Conservation (phyloP, 1,140 invertebrate species). For the Tetranychus urticae region DNA sequence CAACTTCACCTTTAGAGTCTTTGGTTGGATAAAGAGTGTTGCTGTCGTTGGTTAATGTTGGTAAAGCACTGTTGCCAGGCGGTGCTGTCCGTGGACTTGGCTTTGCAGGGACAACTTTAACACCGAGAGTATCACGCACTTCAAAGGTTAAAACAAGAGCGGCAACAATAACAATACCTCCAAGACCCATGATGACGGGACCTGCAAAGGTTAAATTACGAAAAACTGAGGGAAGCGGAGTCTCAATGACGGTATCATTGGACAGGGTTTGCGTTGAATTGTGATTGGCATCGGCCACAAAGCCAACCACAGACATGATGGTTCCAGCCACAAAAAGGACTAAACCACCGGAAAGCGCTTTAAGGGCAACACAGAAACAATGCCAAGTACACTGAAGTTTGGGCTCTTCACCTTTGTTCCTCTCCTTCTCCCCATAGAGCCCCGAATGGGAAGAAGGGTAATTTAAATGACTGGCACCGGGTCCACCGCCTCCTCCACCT, state of each 20-base stretch:
- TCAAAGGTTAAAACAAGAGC: slow-evolving; percentile 77
- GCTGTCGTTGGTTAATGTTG: not conserved
- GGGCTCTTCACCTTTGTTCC: slow-evolving; percentile 3
- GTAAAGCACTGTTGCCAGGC: not conserved
- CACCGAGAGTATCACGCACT: slow-evolving; percentile 18
- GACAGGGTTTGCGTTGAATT: not conserved
- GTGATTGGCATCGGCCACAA: slow-evolving; percentile 34
- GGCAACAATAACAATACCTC: slow-evolving; percentile 73
- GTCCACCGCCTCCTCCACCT: not conserved
- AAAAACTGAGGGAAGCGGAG: slow-evolving; percentile 28
- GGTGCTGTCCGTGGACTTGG: not conserved
- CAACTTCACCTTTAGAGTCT: not conserved
- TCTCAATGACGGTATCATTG: slow-evolving; percentile 1
- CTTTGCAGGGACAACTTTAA: slow-evolving; percentile 8
- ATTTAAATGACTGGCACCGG: not conserved
- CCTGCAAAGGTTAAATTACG: slow-evolving; percentile 75
- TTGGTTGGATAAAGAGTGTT: not conserved
- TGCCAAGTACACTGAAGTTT: slow-evolving; percentile 9
- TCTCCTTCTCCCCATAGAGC: not conserved
- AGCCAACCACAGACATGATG: slow-evolving; percentile 65
- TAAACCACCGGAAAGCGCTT: slow-evolving; percentile 54
- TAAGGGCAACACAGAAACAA: slow-evolving; percentile 68
- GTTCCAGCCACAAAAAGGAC: slow-evolving; percentile 57
- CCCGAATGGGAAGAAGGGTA: not conserved
- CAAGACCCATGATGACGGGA: slow-evolving; percentile 74